Conservation (phyloP, 2,797 vertebrate genomes). For the Arnoldichthys spilopterus region DNA sequence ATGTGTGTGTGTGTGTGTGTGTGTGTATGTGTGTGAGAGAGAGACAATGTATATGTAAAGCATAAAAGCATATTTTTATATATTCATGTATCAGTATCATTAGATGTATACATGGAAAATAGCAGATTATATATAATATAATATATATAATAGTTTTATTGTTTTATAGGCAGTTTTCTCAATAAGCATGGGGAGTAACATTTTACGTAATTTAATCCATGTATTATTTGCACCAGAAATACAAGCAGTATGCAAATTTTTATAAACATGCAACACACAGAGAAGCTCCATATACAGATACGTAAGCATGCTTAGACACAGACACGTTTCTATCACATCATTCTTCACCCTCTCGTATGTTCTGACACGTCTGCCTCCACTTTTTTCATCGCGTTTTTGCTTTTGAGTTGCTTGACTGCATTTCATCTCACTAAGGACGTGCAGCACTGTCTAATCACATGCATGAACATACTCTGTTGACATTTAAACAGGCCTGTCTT, state of each 20-base stretch:
- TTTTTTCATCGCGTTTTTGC: neutral
- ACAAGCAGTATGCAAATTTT: neutral
- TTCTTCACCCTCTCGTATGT: neutral
- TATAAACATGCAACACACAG: neutral
- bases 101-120: too few species aligned
- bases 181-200: neutral
- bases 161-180: too few species aligned
- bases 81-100: too few species aligned
- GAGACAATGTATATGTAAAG: too few species aligned
- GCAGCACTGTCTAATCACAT: neutral
- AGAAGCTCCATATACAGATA: neutral
- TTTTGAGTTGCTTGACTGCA: neutral
- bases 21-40: too few species aligned
- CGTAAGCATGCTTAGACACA: neutral
- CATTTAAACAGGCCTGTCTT: constrained; percentile 15
- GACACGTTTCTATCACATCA: neutral
- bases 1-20: too few species aligned
- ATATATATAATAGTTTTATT: too few species aligned
- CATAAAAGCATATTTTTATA: too few species aligned
- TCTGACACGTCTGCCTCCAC: neutral
- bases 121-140: too few species aligned
- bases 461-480: neutral
- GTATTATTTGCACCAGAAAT: neutral
- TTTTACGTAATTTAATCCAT: too few species aligned
- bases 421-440: neutral